These are phyloP conservation scores for Drosophila quinaria DNA, from an alignment of 2,888 invertebrate species.

Conservation along the genomic window DNA sequence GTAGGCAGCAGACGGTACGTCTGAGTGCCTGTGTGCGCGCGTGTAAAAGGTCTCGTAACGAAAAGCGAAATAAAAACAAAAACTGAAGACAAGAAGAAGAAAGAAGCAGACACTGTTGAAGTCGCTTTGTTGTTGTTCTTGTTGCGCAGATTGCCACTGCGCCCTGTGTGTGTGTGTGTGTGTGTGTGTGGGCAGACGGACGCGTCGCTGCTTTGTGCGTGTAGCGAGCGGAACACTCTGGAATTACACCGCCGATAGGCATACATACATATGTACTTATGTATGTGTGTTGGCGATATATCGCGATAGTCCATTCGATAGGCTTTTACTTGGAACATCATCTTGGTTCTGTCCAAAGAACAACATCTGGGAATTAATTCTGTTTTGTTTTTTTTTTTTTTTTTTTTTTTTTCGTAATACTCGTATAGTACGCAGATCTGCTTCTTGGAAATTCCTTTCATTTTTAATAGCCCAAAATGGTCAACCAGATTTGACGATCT, in stretches of 20 bases:
- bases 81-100: conserved; percentile 72
- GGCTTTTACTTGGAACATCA: conserved; percentile 6
- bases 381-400: no score
- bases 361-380: background rate
- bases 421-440: background rate
- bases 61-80: conserved; percentile 77
- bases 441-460: background rate
- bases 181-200: conserved; percentile 1
- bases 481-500: background rate
- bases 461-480: background rate
- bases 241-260: conserved; percentile 12
- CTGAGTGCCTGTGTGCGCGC: conserved; percentile 49
- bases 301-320: conserved; percentile 28
- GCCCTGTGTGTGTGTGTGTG: conserved; percentile 4
- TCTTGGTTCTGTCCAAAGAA: conserved; percentile 4
- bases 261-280: no score
- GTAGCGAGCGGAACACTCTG: conserved; percentile 20
- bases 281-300: background rate
- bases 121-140: conserved; percentile 19
- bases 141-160: conserved; percentile 51
- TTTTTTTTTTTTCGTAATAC: background rate
- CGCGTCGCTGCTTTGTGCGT: conserved; percentile 25
- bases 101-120: conserved; percentile 27
- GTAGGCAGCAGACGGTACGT: conserved; percentile 47
- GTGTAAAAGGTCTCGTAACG: conserved; percentile 76